These are phyloP conservation scores for Cremastinae sp. DNA, from an alignment of 2,888 invertebrate species.

Conservation along the genomic window DNA sequence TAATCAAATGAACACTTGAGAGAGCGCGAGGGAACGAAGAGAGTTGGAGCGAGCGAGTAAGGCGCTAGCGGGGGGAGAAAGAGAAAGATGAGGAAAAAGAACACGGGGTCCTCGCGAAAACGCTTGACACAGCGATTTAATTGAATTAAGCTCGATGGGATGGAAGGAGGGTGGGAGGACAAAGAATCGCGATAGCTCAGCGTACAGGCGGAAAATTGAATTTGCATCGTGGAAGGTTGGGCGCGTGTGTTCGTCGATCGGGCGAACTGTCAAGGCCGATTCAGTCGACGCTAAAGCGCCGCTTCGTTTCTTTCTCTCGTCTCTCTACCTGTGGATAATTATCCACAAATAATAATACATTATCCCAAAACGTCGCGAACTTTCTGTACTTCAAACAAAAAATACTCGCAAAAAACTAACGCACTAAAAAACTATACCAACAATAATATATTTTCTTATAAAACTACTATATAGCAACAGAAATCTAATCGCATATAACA, in stretches of 20 bases:
- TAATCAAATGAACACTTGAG: conserved; percentile 34
- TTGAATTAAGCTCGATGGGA: conserved; percentile 63
- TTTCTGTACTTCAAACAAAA: too few relatives aligned
- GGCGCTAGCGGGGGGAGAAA: conserved; percentile 26
- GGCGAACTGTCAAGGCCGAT: conserved; percentile 14
- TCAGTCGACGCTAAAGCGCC: conserved; percentile 2
- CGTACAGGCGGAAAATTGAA: conserved; percentile 66
- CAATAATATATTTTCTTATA: too few relatives aligned
- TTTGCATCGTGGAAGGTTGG: conserved; percentile 66
- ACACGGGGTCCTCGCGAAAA: conserved; percentile 63
- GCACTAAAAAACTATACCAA: too few relatives aligned
- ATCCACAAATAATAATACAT: too few relatives aligned
- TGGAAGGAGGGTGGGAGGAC: conserved; percentile 1
- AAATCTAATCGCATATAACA: too few relatives aligned
- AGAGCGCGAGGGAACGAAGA: conserved; percentile 8
- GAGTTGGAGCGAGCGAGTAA: background rate
- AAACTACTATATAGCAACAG: too few relatives aligned
- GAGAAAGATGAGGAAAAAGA: conserved; percentile 9
- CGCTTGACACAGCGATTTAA: conserved; percentile 67
- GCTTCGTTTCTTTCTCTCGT: too few relatives aligned
- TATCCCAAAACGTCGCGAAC: too few relatives aligned
- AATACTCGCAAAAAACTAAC: too few relatives aligned
- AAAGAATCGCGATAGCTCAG: conserved; percentile 37
- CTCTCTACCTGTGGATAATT: too few relatives aligned
- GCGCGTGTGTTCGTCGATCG: conserved; percentile 17